Conservation (phyloP, 2,113 vertebrate species). For the Guaruba guarouba region DNA sequence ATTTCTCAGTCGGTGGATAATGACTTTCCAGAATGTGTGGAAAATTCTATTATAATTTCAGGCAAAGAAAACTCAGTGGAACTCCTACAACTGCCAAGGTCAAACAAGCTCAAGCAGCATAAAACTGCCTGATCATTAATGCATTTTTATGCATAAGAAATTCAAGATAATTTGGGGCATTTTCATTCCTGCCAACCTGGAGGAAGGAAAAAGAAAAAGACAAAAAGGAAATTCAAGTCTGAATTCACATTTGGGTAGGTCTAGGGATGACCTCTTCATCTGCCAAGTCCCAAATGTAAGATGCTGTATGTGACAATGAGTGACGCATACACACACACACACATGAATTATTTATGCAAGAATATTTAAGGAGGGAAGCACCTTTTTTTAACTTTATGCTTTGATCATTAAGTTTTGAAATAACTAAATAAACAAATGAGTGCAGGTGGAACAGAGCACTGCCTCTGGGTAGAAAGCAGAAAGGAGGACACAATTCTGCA, state of each 20-base stretch:
- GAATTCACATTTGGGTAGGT: background rate
- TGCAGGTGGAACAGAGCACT: background rate
- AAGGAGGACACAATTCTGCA: background rate
- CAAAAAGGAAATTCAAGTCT: background rate
- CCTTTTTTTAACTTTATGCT: background rate
- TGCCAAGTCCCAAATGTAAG: background rate
- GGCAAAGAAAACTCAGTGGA: background rate
- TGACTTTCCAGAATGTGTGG: background rate
- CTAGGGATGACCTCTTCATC: background rate
- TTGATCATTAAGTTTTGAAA: background rate
- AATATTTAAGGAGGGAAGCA: background rate
- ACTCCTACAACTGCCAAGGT: background rate
- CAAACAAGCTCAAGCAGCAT: background rate
- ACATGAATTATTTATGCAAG: background rate
- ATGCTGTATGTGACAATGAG: background rate
- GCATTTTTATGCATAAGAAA: background rate
- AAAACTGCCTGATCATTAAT: background rate
- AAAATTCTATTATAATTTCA: background rate
- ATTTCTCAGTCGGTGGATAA: accelerated
- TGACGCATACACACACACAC: background rate
- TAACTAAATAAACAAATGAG: background rate
- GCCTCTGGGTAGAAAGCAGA: background rate
- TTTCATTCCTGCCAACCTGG: background rate
- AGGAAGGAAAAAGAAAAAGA: accelerated
- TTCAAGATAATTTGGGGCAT: background rate